Conservation (phyloP, 2,888 invertebrate species). For the Iphiclides podalirius region DNA sequence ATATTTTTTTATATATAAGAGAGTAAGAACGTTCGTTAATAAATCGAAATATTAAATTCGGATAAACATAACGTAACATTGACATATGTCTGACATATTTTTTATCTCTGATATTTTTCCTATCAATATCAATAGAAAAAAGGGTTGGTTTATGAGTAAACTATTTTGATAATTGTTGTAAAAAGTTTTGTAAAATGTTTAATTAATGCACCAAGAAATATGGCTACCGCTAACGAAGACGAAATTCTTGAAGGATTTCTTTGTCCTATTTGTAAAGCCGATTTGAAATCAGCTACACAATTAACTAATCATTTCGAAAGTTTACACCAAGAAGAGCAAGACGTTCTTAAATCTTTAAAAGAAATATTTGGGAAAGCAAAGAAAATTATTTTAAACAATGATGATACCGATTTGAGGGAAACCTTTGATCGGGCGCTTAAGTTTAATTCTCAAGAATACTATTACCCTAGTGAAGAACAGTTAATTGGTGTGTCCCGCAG, state of each 20-base stretch:
- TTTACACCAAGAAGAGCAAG: constrained; percentile 92
- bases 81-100: not conserved
- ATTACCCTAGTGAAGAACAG: constrained; percentile 69
- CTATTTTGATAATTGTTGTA: too few relatives aligned
- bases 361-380: constrained; percentile 94
- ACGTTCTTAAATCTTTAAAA: constrained; percentile 88
- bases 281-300: constrained; percentile 90
- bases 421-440: constrained; percentile 78
- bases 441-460: constrained; percentile 59
- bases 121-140: too few relatives aligned
- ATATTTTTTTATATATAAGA: too few relatives aligned
- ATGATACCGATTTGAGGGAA: constrained; percentile 83
- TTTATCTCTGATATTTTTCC: not conserved
- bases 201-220: constrained; percentile 26
- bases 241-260: constrained; percentile 94
- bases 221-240: constrained; percentile 71
- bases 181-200: constrained; percentile 28
- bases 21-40: too few relatives aligned
- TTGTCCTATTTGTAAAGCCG: constrained; percentile 96
- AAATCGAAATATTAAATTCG: too few relatives aligned
- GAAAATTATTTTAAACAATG: constrained; percentile 90
- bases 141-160: too few relatives aligned
- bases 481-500: constrained; percentile 83
- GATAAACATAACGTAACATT: not conserved
- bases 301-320: constrained; percentile 94